Base-by-base conservation (phyloP, 1,140 invertebrate species). In the Ridgeia piscesae region DNA sequence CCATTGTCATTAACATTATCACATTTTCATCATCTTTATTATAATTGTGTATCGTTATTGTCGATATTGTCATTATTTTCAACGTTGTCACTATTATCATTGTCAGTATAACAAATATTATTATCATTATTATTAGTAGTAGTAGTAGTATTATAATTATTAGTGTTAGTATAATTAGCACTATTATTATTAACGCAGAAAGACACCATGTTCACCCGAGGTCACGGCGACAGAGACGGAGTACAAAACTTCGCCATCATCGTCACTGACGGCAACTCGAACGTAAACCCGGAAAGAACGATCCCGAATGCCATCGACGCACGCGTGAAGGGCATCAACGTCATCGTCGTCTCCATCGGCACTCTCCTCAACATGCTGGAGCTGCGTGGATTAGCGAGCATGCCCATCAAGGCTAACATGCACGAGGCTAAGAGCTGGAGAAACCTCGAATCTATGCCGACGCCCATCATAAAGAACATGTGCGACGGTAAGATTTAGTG, bases 161-260 rank as follows among this genome's bases (percentile, higher is more conserved):
- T 42, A 42, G 4, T 42, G 11, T 42, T 11, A 42, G 4, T 42
- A 42, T 42, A 6, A 11, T 42, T 42, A 50, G 21, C 27, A 31
- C 27, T 77, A 31, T 77, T 77, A 31, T 0, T 77, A 17, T 4
- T 31, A 77, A 14, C 0, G 27, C 58, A 77, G 58, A 77, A 77
- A 77, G 58, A 77, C 58, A 77, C 11, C 58, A 91, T 91, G 91
- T 91, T 91, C 42, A 91, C 91, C 1, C 31, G 11, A 33, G 35
- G 89, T 6, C 92, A 92, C 34, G 95, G 95, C n/a, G 94, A 95
- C 91, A 92, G 95, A 92, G 92, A 92, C 14, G 93, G 94, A 89
- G 95, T 94, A 21, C 94, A 94, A 34, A 95, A 95, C 91, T 93
- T 93, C 31, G 93, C 95, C 31, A 92, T 95, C 50, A 92, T 95